phyloP scores from a whole-genome alignment of 2,113 vertebrate species.

The Sminthopsis crassicaudata region DNA sequence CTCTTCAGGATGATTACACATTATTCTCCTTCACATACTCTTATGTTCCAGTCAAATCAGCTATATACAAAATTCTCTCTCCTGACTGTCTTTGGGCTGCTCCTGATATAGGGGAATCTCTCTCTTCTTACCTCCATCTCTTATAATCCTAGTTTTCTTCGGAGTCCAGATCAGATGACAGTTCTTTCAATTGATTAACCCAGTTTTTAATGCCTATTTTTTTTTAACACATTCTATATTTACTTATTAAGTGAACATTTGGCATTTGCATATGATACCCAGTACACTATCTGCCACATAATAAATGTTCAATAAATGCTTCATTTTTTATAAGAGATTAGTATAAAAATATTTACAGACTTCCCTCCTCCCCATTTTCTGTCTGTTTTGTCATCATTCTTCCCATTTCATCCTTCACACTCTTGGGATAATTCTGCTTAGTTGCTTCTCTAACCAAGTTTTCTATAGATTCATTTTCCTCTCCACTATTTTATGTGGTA shows the following conservation, averaged over 20 bases:
- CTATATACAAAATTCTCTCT: background rate
- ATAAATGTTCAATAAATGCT: background rate
- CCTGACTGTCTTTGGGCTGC: background rate
- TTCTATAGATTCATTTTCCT: background rate
- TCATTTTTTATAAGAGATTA: background rate
- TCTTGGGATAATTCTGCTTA: background rate
- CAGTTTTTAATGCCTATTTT: background rate
- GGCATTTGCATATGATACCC: background rate
- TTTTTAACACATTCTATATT: background rate
- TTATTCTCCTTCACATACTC: background rate
- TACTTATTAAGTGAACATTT: background rate
- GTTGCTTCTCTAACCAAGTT: background rate
- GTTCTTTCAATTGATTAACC: background rate
- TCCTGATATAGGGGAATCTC: background rate
- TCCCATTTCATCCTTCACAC: background rate
- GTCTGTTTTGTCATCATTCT: background rate
- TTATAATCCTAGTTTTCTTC: background rate
- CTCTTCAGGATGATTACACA: background rate
- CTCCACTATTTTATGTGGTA: background rate
- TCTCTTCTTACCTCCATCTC: background rate
- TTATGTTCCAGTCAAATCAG: background rate
- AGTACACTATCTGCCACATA: background rate
- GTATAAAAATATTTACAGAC: background rate
- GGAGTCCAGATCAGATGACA: background rate
- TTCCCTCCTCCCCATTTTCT: background rate